Base-by-base conservation (phyloP, 1,140 invertebrate species). In the Agrypnia vestita region DNA sequence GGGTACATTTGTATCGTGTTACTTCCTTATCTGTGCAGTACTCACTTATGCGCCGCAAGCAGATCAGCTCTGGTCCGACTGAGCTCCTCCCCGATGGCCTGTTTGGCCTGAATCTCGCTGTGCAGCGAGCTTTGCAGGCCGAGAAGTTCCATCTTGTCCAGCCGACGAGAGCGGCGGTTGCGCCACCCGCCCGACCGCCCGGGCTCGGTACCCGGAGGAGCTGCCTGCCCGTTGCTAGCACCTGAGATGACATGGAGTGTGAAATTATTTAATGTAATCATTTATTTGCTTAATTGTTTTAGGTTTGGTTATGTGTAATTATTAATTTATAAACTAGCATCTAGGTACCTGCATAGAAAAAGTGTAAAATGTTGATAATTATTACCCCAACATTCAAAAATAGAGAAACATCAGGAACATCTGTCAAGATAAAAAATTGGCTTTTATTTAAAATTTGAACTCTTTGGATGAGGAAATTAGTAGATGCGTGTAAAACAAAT, bases 91-190 rank as follows among this genome's bases (percentile, higher is more conserved):
- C 94, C 95, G 76, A 99, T 97, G 6, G 94, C 93, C 87, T 98
- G 96, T 88, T 99, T 99, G 8, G 98, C 98, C 90, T 98, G 97
- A 82, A 99, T 98, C 92, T 99, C 98, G 72, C 96, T 97, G 86
- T 99, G 96, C 15, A 99, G 90, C 69, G 96, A 97, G 80, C 97
- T 98, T 87, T 99, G 98, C n/a, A 99, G 90, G 86, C 98, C 98
- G 9, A 99, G 91, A 46, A 99, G 90, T 86, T 99, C 98, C 96
- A 99, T 99, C 91, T 99, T 99, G 86, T 99, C 98, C 17, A 99
- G 91, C 86, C 99, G 98, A 87, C 99, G 97, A 19, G 97, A 99
- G 82, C 98, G 92, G n/a, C 98, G 91, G 88, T 99, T 99, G 53
- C 97, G 91, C 98, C 98, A 99, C 85, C 88, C 87, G 62, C 85